Evolutionary conservation across 2,888 invertebrate genomes (phyloP), one percentile per base, ranked within the genome.

Genomic region (Diaperis boleti): DNA sequence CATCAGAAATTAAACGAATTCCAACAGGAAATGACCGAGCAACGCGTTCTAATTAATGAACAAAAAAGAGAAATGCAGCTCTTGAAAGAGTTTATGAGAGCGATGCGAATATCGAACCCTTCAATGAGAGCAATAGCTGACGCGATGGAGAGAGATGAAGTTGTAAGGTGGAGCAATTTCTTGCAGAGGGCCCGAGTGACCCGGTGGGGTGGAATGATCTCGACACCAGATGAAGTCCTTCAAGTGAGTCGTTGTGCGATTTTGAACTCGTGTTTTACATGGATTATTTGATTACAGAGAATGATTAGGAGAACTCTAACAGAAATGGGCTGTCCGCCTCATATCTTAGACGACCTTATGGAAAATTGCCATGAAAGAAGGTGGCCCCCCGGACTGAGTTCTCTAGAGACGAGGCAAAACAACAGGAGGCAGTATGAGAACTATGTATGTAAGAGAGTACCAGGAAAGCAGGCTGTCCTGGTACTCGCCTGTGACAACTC

Each of bases 191-290:
- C 95, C 11, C 84, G 96, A 62, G 97, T 98, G 39, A 96, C 96
- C 0, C 87, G 97, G 60, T 98, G 97, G 98, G 98, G 97, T 55
- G 97, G 97, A 57, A 96, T 98, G 96, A 98, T 98, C 76, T 96
- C 96, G 18, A 98, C 98, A 7, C 98, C 98, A 0, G 97, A 98
- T 79, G 94, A 95, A 81, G 91, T 94, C 52, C 84, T 96, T 71
- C 94, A 94, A 88, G 94, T 94, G 79, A 4, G 35, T 56, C n/a
- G n/a, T n/a, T n/a, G n/a, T n/a, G n/a, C n/a, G n/a, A n/a, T n/a
- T n/a, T n/a, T n/a, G n/a, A n/a, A n/a, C n/a, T n/a, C n/a, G n/a
- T n/a, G n/a, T n/a, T n/a, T n/a, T n/a, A n/a, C n/a, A n/a, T n/a
- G n/a, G n/a, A 33, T 33, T 33, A 3, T 60, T 64, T 65, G 22